phyloP scores from a whole-genome alignment of 2,888 invertebrate genomes.

The Julus scandinavius region DNA sequence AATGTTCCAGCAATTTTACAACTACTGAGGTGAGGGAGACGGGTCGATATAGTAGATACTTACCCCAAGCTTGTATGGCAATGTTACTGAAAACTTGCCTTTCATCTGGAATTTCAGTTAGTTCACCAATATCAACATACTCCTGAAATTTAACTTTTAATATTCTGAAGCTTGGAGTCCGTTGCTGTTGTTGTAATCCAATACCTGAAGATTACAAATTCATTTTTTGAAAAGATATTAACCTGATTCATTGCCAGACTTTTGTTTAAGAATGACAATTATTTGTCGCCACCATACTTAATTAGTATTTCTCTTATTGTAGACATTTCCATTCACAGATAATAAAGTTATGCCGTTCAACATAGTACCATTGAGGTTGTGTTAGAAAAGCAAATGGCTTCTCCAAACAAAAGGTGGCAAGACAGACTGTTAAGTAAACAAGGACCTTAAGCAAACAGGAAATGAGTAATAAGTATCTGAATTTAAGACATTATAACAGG shows the following conservation, averaged over 20 bases:
- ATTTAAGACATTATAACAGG: not conserved
- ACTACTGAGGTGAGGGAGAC: too few species aligned
- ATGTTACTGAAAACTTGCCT: not conserved
- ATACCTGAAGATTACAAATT: not conserved
- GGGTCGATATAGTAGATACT: not conserved
- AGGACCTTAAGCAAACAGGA: not conserved
- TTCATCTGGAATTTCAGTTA: not conserved
- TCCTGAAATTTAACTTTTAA: not conserved
- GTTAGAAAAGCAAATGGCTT: not conserved
- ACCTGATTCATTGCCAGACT: not conserved
- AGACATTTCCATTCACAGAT: not conserved
- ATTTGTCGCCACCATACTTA: not conserved
- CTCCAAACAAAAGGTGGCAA: not conserved
- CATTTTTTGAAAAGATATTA: not conserved
- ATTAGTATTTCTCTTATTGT: not conserved
- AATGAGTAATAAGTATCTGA: not conserved
- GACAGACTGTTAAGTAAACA: not conserved
- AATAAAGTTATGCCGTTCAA: not conserved
- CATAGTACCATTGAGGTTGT: not conserved
- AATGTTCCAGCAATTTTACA: too few species aligned
- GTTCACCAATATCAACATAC: not conserved
- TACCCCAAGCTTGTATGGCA: not conserved
- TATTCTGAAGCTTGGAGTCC: not conserved
- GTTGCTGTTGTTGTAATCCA: not conserved
- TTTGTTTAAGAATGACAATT: not conserved